These are phyloP conservation scores for Operophtera brumata DNA, from an alignment of 2,888 invertebrate genomes.

Conservation along the genomic window DNA sequence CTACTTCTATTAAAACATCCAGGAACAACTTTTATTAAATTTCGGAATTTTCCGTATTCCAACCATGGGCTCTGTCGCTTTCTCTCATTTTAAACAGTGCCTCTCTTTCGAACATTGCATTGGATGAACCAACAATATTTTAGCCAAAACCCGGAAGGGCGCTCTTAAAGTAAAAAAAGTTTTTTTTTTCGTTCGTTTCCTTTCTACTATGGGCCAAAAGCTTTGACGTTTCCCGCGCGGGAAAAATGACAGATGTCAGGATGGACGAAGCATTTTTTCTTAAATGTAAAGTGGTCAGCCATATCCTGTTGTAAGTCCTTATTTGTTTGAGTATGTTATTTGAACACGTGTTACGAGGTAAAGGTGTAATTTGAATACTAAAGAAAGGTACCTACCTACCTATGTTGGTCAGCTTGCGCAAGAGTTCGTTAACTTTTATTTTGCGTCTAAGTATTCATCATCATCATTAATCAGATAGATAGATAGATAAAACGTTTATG, in stretches of 20 bases:
- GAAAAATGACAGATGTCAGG: conserved; percentile 65
- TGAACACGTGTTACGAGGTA: conserved; percentile 49
- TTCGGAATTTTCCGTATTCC: too few species aligned
- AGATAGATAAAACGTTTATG: too few species aligned
- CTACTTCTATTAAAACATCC: too few species aligned
- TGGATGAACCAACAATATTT: too few species aligned
- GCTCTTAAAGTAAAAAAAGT: conserved; percentile 20
- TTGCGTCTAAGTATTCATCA: neutral
- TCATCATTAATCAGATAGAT: too few species aligned
- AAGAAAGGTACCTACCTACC: too few species aligned
- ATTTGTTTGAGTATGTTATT: conserved; percentile 34
- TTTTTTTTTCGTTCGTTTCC: neutral
- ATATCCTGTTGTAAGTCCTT: conserved; percentile 46
- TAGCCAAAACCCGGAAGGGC: too few species aligned
- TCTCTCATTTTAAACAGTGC: too few species aligned
- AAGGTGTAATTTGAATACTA: conserved; percentile 31
- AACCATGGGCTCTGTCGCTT: too few species aligned
- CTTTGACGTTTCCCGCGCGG: conserved; percentile 40
- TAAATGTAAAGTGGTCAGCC: conserved; percentile 43
- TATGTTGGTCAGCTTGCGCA: conserved; percentile 22
- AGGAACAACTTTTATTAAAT: too few species aligned
- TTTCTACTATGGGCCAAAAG: conserved; percentile 31
- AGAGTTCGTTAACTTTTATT: conserved; percentile 12
- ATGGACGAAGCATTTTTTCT: conserved; percentile 42
- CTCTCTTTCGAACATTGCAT: too few species aligned